These are phyloP conservation scores for Atopsyche davidsoni DNA, from an alignment of 1,140 invertebrate genomes.

Conservation along the genomic window DNA sequence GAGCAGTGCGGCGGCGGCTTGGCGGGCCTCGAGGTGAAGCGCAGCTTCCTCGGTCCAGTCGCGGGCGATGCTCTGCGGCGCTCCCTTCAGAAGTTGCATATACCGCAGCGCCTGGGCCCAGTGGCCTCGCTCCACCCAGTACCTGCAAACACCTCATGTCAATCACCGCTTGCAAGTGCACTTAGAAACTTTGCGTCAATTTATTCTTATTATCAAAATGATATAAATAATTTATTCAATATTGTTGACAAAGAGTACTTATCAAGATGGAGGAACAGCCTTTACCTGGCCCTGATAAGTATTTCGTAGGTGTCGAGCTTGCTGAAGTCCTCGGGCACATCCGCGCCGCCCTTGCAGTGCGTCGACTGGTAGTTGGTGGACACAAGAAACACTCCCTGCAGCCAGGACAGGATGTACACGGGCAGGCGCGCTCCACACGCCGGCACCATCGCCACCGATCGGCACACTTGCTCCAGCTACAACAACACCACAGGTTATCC, in stretches of 20 bases:
- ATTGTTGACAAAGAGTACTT: background rate
- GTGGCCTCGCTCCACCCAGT: conserved; percentile 80
- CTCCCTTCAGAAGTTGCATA: conserved; percentile 84
- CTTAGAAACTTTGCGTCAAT: background rate
- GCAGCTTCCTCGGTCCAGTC: conserved; percentile 85
- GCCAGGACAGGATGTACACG: conserved; percentile 80
- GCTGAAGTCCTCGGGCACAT: conserved; percentile 62
- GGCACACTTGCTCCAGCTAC: conserved; percentile 62
- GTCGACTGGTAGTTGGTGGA: conserved; percentile 55
- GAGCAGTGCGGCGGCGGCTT: conserved; percentile 80
- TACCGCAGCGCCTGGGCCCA: conserved; percentile 79
- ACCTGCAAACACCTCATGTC: conserved; percentile 51
- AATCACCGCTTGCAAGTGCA: background rate
- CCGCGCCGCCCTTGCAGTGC: conserved; percentile 64
- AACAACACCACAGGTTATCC: no score
- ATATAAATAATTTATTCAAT: conserved; percentile 4
- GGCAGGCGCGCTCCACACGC: conserved; percentile 73
- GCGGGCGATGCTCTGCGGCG: conserved; percentile 69
- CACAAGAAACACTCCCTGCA: conserved; percentile 68
- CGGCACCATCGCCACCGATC: conserved; percentile 75
- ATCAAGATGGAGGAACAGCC: background rate
- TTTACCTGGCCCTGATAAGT: conserved; percentile 75
- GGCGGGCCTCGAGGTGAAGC: conserved; percentile 81
- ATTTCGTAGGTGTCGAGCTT: conserved; percentile 81
- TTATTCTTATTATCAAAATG: background rate